Conservation (phyloP, 2,113 vertebrate species). For the Forbesichthys agassizii region DNA sequence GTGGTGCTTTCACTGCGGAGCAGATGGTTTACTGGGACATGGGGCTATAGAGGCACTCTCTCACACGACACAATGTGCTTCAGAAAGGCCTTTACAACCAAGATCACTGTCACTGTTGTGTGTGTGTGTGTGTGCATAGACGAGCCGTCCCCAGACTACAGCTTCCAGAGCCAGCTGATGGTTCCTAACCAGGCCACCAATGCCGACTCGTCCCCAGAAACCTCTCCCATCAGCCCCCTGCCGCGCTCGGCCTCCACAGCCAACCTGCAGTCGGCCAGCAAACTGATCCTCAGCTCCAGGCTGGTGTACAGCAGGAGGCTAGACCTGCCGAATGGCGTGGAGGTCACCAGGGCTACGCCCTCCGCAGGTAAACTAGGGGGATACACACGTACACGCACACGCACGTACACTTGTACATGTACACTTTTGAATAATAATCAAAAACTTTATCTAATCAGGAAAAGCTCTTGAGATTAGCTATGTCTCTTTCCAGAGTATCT, state of each 20-base stretch:
- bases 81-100: background rate
- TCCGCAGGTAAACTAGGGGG: constrained; percentile 86
- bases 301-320: constrained; percentile 91
- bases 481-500: no score
- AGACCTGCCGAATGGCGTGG: constrained; percentile 88
- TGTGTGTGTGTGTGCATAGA: constrained; percentile 54
- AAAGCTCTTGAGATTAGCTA: no score
- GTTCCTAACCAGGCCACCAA: constrained; percentile 81
- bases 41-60: no score
- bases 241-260: constrained; percentile 93
- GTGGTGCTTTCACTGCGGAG: no score
- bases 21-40: no score
- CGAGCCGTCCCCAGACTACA: constrained; percentile 57
- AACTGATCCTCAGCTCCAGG: constrained; percentile 93
- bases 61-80: no score
- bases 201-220: constrained; percentile 86
- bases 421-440: no score
- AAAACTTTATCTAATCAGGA: no score
- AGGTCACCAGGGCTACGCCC: constrained; percentile 94
- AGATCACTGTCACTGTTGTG: background rate
- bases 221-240: constrained; percentile 83
- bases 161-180: constrained; percentile 83
- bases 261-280: constrained; percentile 96
- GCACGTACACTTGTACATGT: background rate
- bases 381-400: background rate